Evolutionary conservation across 2,888 invertebrate species (phyloP).

Genomic region (Agapostemon virescens): DNA sequence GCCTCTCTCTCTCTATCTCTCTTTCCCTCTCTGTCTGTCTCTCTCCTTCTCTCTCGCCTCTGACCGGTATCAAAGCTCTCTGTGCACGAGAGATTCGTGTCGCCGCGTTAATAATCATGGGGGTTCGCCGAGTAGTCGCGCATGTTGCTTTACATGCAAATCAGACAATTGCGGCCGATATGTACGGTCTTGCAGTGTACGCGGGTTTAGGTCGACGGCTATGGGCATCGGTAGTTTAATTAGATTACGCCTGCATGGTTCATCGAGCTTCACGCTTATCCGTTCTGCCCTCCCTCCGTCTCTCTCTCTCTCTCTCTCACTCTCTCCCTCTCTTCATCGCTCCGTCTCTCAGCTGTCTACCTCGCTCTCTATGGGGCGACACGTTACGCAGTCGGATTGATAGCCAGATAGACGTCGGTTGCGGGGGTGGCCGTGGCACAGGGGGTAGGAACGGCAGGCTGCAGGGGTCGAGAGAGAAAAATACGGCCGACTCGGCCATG

Average conservation of each 20-base stretch:
- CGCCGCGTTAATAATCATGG: slow-evolving; percentile 72
- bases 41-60: neutral
- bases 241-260: slow-evolving; percentile 70
- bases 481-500: slow-evolving; percentile 33
- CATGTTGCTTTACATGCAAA: slow-evolving; percentile 75
- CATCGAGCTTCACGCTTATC: slow-evolving; percentile 64
- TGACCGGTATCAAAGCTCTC: slow-evolving; percentile 35
- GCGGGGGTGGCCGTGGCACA: neutral
- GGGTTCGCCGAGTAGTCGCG: slow-evolving; percentile 59
- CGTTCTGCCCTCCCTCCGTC: slow-evolving; percentile 19
- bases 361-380: slow-evolving; percentile 28
- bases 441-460: neutral
- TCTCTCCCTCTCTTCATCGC: neutral
- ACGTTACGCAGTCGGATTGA: slow-evolving; percentile 52
- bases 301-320: neutral
- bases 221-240: slow-evolving; percentile 72
- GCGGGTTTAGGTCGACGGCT: slow-evolving; percentile 49
- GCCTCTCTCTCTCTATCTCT: neutral
- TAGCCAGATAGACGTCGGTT: slow-evolving; percentile 40
- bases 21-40: too few species aligned
- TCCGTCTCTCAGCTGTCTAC: neutral
- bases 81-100: slow-evolving; percentile 49
- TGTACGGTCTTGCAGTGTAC: slow-evolving; percentile 47
- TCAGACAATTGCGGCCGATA: slow-evolving; percentile 75
- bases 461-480: slow-evolving; percentile 29